Evolutionary conservation across 2,888 invertebrate species (phyloP).

Genomic region (Phrixothrix hirtus): DNA sequence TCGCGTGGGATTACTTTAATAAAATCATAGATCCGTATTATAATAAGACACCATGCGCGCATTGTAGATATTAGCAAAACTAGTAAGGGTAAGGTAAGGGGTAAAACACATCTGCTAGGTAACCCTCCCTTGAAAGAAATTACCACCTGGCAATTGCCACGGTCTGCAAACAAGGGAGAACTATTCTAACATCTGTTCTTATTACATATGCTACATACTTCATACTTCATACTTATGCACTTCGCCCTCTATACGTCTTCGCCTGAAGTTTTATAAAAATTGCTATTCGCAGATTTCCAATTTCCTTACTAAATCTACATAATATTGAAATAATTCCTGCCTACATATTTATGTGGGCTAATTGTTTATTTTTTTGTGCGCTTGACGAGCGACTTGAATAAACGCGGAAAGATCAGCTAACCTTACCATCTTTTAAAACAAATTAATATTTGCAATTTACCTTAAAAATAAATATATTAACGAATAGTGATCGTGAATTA

Average conservation of each 20-base stretch:
- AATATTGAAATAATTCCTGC: too few species aligned
- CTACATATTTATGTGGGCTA: too few species aligned
- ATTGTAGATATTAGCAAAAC: conserved; percentile 28
- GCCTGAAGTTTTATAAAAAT: conserved; percentile 1
- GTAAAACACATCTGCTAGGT: conserved; percentile 54
- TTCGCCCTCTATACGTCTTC: conserved; percentile 12
- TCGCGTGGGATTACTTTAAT: too few species aligned
- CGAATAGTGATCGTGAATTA: too few species aligned
- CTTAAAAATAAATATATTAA: too few species aligned
- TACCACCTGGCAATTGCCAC: conserved; percentile 57
- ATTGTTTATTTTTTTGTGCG: too few species aligned
- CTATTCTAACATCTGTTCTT: conserved; percentile 39
- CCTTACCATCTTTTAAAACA: neutral
- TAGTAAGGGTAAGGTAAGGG: conserved; percentile 36
- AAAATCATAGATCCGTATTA: conserved; percentile 11
- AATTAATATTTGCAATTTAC: too few species aligned
- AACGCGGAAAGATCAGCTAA: too few species aligned
- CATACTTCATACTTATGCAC: conserved; percentile 16
- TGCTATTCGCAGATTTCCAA: too few species aligned
- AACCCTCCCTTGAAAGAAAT: conserved; percentile 55
- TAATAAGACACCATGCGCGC: conserved; percentile 28
- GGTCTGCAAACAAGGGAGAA: conserved; percentile 56
- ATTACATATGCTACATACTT: conserved; percentile 39
- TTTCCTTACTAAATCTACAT: too few species aligned
- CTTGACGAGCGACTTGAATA: too few species aligned